These are phyloP conservation scores for Metridium senile DNA, from an alignment of 92 coral and sea anemone genomes.

Conservation along the genomic window DNA sequence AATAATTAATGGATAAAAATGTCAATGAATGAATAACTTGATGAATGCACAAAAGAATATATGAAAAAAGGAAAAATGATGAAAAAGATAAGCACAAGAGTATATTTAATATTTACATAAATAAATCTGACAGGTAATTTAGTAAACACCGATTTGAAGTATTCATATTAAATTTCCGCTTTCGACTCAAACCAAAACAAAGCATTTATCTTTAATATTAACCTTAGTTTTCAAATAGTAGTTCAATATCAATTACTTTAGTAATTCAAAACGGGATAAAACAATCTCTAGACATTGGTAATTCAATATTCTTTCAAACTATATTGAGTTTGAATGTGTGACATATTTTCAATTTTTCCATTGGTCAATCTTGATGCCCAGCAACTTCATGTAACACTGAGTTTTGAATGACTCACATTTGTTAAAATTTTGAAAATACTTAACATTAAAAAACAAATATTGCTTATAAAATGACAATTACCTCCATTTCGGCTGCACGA, in stretches of 20 bases:
- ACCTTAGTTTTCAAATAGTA: too few relatives aligned
- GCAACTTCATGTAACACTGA: neutral
- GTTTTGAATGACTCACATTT: too few relatives aligned
- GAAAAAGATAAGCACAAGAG: neutral
- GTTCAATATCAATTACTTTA: neutral
- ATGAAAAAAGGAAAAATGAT: neutral
- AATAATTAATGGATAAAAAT: too few relatives aligned
- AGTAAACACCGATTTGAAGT: neutral
- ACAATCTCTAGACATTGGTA: too few relatives aligned
- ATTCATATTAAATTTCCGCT: too few relatives aligned
- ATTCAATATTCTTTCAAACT: too few relatives aligned
- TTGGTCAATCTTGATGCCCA: neutral
- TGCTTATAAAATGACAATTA: conserved; percentile 4
- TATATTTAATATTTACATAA: too few relatives aligned
- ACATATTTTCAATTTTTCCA: neutral
- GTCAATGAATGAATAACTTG: neutral
- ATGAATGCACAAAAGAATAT: neutral
- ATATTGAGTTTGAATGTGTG: too few relatives aligned
- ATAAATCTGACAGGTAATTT: neutral
- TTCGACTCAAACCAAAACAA: too few relatives aligned
- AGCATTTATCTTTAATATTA: too few relatives aligned
- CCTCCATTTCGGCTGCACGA: conserved; percentile 98
- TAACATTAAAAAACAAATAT: too few relatives aligned
- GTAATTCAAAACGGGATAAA: neutral
- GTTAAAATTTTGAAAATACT: too few relatives aligned